Evolutionary conservation across 2,888 invertebrate species (phyloP).

Genomic region (Synanthedon andrenaeformis): DNA sequence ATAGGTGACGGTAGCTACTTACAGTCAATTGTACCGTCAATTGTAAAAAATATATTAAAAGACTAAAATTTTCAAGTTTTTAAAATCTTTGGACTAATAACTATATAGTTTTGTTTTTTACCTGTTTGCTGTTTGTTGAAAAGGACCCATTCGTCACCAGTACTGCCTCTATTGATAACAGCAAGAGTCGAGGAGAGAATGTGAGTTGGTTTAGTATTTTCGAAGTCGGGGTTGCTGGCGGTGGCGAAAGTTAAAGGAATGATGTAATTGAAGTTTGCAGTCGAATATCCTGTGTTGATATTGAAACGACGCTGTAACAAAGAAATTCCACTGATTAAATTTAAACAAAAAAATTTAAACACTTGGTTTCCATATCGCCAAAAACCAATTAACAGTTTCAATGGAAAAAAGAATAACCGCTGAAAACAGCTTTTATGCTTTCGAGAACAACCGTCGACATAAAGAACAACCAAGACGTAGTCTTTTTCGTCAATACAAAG

Average conservation of each 20-base stretch:
- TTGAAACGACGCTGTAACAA: conserved; percentile 60
- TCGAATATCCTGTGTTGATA: conserved; percentile 43
- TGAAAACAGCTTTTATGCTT: too few relatives aligned
- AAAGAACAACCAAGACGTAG: too few relatives aligned
- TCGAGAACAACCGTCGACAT: too few relatives aligned
- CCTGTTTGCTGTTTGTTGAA: conserved; percentile 73
- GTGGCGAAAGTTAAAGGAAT: conserved; percentile 54
- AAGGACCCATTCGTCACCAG: conserved; percentile 67
- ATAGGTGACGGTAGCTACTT: too few relatives aligned
- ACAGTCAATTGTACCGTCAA: too few relatives aligned
- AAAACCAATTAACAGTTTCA: too few relatives aligned
- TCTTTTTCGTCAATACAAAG: too few relatives aligned
- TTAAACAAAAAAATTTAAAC: not conserved
- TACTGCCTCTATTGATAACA: conserved; percentile 31
- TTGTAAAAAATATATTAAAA: too few relatives aligned
- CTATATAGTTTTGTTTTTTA: conserved; percentile 15
- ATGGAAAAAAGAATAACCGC: too few relatives aligned
- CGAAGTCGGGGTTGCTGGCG: conserved; percentile 47
- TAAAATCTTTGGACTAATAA: too few relatives aligned
- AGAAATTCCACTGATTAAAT: not conserved
- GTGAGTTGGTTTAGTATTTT: conserved; percentile 50
- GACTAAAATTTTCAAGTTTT: too few relatives aligned
- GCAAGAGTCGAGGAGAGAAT: conserved; percentile 31
- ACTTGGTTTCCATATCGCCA: too few relatives aligned
- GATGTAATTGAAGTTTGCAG: conserved; percentile 29